Conservation (phyloP, 2,888 invertebrate species). For the Microctonus aethiopoides region DNA sequence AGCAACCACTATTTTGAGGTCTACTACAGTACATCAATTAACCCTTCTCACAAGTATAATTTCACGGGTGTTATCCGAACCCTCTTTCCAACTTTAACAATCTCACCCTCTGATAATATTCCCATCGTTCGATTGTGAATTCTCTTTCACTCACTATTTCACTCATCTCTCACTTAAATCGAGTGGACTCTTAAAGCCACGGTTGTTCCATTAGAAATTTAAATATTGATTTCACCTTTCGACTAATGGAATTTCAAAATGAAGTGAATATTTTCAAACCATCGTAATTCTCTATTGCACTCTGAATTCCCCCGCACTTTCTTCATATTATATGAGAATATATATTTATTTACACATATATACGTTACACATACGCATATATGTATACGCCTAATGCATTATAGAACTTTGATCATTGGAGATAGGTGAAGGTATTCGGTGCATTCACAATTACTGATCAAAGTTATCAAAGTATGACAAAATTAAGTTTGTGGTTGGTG, state of each 20-base stretch:
- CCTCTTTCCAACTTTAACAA: constrained; percentile 19
- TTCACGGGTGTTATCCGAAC: constrained; percentile 21
- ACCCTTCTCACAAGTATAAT: constrained; percentile 22
- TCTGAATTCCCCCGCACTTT: background rate
- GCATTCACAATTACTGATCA: constrained; percentile 51
- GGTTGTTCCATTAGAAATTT: constrained; percentile 57
- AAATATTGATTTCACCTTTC: constrained; percentile 57
- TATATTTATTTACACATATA: background rate
- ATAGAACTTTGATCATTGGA: background rate
- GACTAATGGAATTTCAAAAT: constrained; percentile 55
- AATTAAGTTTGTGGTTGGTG: constrained; percentile 46
- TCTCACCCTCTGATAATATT: constrained; percentile 11
- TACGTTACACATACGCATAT: too few relatives aligned
- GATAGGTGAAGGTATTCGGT: background rate
- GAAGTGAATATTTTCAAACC: constrained; percentile 23
- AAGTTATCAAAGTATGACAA: constrained; percentile 49
- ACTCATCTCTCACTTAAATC: constrained; percentile 27
- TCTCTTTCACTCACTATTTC: constrained; percentile 9
- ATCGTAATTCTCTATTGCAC: background rate
- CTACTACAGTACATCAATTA: constrained; percentile 26
- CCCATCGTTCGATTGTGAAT: constrained; percentile 6
- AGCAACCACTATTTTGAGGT: constrained; percentile 20
- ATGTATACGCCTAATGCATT: too few relatives aligned
- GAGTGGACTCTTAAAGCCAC: constrained; percentile 42
- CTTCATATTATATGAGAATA: background rate